Evolutionary conservation across 2,888 invertebrate genomes (phyloP).

Genomic region (Lydus trimaculatus): DNA sequence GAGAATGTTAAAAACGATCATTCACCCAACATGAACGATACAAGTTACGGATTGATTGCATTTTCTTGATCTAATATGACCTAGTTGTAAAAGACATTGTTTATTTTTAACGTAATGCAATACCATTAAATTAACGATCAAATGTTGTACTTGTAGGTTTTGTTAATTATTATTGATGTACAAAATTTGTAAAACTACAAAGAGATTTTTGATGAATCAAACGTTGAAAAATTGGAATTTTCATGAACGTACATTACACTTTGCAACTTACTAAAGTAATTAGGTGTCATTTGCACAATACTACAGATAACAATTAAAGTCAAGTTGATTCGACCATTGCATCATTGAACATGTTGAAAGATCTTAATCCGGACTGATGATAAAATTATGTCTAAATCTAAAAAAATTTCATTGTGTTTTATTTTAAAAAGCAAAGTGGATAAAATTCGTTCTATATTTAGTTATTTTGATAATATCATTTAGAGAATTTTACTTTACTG

Average conservation of each 20-base stretch:
- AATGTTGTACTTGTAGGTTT: neutral
- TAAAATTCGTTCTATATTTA: neutral
- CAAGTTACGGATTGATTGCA: neutral
- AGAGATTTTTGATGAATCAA: neutral
- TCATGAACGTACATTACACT: neutral
- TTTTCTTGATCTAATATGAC: neutral
- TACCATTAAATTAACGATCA: neutral
- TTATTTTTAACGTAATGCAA: neutral
- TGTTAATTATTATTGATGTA: too few species aligned
- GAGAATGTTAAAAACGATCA: neutral
- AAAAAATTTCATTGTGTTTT: neutral
- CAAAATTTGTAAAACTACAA: neutral
- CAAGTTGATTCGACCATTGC: too few species aligned
- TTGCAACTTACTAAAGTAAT: neutral
- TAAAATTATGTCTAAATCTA: neutral
- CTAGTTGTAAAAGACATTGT: neutral
- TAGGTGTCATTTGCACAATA: neutral
- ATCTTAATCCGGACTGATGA: neutral
- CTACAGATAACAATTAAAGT: neutral
- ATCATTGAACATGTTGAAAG: too few species aligned
- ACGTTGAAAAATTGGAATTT: neutral
- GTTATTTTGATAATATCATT: neutral
- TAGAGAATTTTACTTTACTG: too few species aligned
- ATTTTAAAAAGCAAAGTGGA: neutral
- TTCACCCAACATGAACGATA: neutral